Evolutionary conservation across 1,140 invertebrate genomes (phyloP).

Genomic region (Drosophila punjabiensis): DNA sequence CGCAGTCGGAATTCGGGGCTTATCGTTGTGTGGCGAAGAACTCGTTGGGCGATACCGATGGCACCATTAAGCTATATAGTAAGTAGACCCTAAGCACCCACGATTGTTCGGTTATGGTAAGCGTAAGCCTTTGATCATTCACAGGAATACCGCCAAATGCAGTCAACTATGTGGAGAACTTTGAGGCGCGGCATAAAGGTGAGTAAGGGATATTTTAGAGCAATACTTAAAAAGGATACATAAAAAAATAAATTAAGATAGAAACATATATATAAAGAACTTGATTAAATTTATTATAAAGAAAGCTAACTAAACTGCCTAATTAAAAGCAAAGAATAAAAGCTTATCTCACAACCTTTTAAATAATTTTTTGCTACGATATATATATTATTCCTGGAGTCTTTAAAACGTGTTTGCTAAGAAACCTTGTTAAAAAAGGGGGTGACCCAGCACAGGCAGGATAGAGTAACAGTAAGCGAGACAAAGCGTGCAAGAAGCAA

Average conservation of each 20-base stretch:
- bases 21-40: conserved; percentile 96
- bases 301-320: not conserved
- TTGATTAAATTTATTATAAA: not conserved
- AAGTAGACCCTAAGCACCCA: conserved; percentile 53
- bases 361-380: not conserved
- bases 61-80: conserved; percentile 95
- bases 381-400: not conserved
- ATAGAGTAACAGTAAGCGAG: not conserved
- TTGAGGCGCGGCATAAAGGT: conserved; percentile 81
- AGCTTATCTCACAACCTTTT: not conserved
- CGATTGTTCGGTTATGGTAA: not conserved
- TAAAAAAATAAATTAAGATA: not conserved
- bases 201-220: conserved; percentile 17
- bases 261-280: not conserved
- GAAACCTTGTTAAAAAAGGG: not conserved
- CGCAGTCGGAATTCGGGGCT: conserved; percentile 89
- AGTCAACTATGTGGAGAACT: conserved; percentile 82
- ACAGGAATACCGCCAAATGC: conserved; percentile 83
- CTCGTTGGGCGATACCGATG: conserved; percentile 94
- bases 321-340: not conserved
- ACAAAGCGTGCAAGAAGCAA: conserved; percentile 56
- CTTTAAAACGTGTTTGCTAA: not conserved
- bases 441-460: not conserved
- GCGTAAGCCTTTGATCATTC: not conserved
- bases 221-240: not conserved